A percentile compares a stretch with the other conserved stretches of the same genome.
Conservation (phyloP, 1,140 invertebrate genomes). For the Doryteuthis pealeii region DNA sequence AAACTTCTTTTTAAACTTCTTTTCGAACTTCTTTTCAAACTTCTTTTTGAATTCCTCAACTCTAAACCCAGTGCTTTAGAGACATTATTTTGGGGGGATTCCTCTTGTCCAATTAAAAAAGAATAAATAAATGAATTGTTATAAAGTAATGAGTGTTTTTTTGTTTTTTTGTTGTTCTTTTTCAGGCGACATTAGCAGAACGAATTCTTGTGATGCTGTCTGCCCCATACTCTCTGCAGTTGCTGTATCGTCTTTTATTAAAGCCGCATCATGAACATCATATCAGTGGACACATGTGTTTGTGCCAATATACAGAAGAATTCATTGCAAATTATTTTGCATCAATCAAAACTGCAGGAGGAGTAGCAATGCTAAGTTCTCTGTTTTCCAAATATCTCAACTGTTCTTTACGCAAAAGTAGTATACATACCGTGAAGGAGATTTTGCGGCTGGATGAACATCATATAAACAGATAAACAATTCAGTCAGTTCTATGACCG, state of each 20-base stretch:
- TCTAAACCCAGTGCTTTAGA: too few species aligned
- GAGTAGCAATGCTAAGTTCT: neutral
- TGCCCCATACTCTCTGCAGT: slow-evolving; percentile 32
- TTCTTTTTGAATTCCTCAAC: too few species aligned
- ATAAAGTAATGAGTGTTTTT: neutral
- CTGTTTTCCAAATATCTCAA: slow-evolving; percentile 3
- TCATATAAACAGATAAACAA: too few species aligned
- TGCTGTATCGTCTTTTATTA: slow-evolving; percentile 30
- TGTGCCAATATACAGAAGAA: slow-evolving; percentile 40
- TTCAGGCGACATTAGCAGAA: slow-evolving; percentile 35
- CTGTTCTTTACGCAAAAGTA: neutral
- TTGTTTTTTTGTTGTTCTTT: neutral
- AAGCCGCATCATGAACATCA: slow-evolving; percentile 37
- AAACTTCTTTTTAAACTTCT: too few species aligned
- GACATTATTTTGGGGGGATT: too few species aligned
- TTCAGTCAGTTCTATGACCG: too few species aligned
- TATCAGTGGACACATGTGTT: slow-evolving; percentile 31
- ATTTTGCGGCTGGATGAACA: neutral
- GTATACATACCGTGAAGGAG: neutral
- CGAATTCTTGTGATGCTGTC: slow-evolving; percentile 38
- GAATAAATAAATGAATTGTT: too few species aligned
- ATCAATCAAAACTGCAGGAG: neutral
- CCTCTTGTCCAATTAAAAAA: too few species aligned
- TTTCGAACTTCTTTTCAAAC: too few species aligned
- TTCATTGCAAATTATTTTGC: slow-evolving; percentile 1